A percentile compares a stretch with the other conserved stretches of the same genome.
These are phyloP conservation scores for Stomatorhinus walkeri DNA, from an alignment of 2,797 vertebrate genomes.

Conservation along the genomic window DNA sequence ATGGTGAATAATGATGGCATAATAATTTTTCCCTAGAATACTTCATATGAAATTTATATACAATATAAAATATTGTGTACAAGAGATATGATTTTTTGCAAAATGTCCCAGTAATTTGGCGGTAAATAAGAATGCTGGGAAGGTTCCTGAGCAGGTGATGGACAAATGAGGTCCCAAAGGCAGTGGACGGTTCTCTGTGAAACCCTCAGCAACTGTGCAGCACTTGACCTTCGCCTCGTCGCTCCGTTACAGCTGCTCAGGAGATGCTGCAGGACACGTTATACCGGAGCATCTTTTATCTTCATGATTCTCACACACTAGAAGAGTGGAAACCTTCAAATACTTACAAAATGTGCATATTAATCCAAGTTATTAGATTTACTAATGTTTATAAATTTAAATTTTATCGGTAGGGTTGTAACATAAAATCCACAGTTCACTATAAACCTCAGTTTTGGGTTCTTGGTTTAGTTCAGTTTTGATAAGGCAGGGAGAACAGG, in stretches of 20 bases:
- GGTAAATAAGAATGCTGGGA: not conserved
- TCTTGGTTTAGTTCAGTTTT: not conserved
- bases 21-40: not conserved
- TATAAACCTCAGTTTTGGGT: not conserved
- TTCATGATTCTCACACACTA: not conserved
- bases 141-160: not conserved
- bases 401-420: not conserved
- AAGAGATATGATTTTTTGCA: not conserved
- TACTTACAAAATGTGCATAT: not conserved
- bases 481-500: not conserved
- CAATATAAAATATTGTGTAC: not conserved
- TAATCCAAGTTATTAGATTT: not conserved
- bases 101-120: not conserved
- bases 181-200: not conserved
- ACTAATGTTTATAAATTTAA: not conserved
- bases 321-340: not conserved
- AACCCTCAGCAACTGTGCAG: not conserved
- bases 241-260: not conserved
- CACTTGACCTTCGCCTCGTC: not conserved
- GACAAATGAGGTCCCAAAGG: slow-evolving; percentile 12
- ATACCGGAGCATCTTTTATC: not conserved
- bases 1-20: not conserved
- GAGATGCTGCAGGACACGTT: not conserved
- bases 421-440: not conserved
- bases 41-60: not conserved